Percentiles rank a stretch among this genome's conserved stretches.
Evolutionary conservation across 2,797 vertebrate genomes (phyloP).

Genomic region (Xenops minutus): DNA sequence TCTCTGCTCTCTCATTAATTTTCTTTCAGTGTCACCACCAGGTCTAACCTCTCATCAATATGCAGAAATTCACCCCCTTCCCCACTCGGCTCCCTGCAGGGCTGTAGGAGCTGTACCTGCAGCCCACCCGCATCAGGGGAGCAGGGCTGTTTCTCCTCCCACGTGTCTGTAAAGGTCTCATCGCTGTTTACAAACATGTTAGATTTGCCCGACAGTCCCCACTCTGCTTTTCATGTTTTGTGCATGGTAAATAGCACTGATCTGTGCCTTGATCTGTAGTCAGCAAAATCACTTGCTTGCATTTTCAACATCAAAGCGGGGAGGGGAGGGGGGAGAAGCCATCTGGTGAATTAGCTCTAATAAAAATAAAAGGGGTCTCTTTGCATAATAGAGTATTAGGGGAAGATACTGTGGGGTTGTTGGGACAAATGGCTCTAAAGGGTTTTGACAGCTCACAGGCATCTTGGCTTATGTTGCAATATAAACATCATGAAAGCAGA

Average conservation of each 20-base stretch:
- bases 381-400: slow-evolving; percentile 50
- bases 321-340: slow-evolving; percentile 6
- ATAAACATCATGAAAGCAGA: slow-evolving; percentile 21
- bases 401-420: slow-evolving; percentile 15
- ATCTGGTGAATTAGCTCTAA: slow-evolving; percentile 62
- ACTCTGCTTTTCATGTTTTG: slow-evolving; percentile 7
- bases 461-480: slow-evolving; percentile 34
- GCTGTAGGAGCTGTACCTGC: background rate
- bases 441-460: slow-evolving; percentile 56
- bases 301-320: slow-evolving; percentile 47
- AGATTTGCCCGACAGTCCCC: background rate
- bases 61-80: background rate
- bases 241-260: slow-evolving; percentile 24
- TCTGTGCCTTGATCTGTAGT: slow-evolving; percentile 55
- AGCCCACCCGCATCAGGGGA: background rate
- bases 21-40: background rate
- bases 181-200: background rate
- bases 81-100: background rate
- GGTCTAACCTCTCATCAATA: background rate
- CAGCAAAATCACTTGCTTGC: slow-evolving; percentile 44
- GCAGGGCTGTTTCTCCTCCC: background rate
- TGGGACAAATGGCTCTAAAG: slow-evolving; percentile 53
- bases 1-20: background rate
- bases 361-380: slow-evolving; percentile 59
- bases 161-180: background rate